Percentiles rank a stretch among this genome's conserved stretches.
These are phyloP conservation scores for Lepidurus packardi DNA, from an alignment of 1,140 invertebrate species.

Conservation along the genomic window DNA sequence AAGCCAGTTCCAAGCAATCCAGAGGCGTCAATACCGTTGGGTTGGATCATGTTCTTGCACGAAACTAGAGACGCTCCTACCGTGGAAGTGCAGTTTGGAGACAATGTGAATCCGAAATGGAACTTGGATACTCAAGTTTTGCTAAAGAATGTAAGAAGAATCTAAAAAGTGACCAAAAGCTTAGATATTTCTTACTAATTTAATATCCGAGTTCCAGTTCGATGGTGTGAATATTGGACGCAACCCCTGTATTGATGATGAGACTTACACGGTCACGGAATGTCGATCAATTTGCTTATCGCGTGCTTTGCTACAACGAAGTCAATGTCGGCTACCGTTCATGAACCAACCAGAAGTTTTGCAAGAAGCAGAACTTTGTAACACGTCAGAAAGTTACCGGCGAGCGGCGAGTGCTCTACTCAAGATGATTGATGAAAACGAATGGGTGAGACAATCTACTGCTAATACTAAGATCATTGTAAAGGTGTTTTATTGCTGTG, in stretches of 20 bases:
- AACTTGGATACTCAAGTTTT: constrained; percentile 23
- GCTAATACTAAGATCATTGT: no score
- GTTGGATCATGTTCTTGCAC: constrained; percentile 17
- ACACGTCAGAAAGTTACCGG: neutral
- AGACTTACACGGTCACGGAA: neutral
- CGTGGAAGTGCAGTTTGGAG: constrained; percentile 18
- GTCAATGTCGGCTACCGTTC: constrained; percentile 29
- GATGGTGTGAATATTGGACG: constrained; percentile 26
- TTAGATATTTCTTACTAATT: neutral
- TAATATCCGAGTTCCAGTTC: constrained; percentile 19
- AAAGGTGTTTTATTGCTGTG: no score
- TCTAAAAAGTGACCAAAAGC: neutral
- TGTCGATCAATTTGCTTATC: constrained; percentile 25
- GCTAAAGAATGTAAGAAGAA: neutral
- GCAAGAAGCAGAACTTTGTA: neutral
- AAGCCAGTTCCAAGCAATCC: neutral
- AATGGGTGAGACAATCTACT: neutral
- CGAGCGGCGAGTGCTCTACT: neutral
- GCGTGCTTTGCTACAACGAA: neutral
- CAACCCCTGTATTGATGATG: constrained; percentile 26
- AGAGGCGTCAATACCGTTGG: neutral
- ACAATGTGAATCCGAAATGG: constrained; percentile 24
- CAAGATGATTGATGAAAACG: neutral
- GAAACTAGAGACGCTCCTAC: neutral
- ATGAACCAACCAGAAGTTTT: constrained; percentile 23